A percentile compares a stretch with the other conserved stretches of the same genome.
Conservation (phyloP, 1,140 invertebrate genomes). For the Drosophila paulistorum region DNA sequence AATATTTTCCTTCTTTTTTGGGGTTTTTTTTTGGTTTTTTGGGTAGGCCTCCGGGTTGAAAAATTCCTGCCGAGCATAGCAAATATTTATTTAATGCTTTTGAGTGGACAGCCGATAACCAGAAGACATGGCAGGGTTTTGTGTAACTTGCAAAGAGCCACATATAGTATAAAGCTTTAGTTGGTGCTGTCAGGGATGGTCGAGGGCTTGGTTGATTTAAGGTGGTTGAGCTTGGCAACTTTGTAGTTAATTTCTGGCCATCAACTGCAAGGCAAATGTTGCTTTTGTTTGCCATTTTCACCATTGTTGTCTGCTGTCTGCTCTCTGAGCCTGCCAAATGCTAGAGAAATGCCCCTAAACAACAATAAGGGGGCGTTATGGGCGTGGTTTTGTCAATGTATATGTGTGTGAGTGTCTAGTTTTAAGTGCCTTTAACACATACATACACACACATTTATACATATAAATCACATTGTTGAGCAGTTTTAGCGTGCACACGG, state of each 20-base stretch:
- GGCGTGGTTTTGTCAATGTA: slow-evolving; percentile 42
- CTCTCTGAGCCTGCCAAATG: slow-evolving; percentile 50
- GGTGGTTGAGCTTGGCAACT: slow-evolving; percentile 37
- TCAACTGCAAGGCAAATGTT: slow-evolving; percentile 41
- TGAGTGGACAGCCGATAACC: slow-evolving; percentile 60
- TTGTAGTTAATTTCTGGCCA: slow-evolving; percentile 66
- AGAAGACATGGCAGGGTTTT: slow-evolving; percentile 43
- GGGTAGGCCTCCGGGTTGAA: slow-evolving; percentile 49
- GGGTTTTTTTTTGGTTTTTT: slow-evolving; percentile 16
- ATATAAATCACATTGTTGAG: slow-evolving; percentile 73
- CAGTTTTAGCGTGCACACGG: slow-evolving; percentile 32
- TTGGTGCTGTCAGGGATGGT: slow-evolving; percentile 38
- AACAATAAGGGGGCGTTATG: slow-evolving; percentile 47
- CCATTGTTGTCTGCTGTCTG: slow-evolving; percentile 41
- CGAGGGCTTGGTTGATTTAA: slow-evolving; percentile 31
- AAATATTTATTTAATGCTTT: slow-evolving; percentile 80
- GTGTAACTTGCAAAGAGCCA: slow-evolving; percentile 38
- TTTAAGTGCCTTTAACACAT: slow-evolving; percentile 69
- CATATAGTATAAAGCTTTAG: slow-evolving; percentile 19
- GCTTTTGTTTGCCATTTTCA: slow-evolving; percentile 51
- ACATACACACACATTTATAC: slow-evolving; percentile 47
- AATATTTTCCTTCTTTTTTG: slow-evolving; percentile 51
- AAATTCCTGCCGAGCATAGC: slow-evolving; percentile 77
- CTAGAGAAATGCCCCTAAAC: slow-evolving; percentile 54
- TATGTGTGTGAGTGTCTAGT: slow-evolving; percentile 65